phyloP scores from a whole-genome alignment of 2,888 invertebrate species.

The Aquatica leii region DNA sequence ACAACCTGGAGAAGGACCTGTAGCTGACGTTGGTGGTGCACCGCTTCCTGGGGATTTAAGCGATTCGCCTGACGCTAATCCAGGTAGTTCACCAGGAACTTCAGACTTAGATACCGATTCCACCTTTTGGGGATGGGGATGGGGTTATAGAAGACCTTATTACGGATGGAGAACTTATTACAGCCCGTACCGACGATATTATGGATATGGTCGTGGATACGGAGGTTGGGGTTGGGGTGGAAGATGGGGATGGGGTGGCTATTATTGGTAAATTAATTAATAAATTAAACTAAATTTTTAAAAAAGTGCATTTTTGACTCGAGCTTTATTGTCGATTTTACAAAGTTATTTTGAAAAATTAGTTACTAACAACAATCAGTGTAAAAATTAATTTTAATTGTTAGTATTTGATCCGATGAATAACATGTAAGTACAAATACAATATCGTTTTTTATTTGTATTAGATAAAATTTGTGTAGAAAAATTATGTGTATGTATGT shows the following conservation, averaged over 20 bases:
- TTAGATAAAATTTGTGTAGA: no score
- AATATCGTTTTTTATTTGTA: no score
- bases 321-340: slow-evolving; percentile 19
- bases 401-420: neutral
- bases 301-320: slow-evolving; percentile 25
- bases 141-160: slow-evolving; percentile 31
- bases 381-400: neutral
- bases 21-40: slow-evolving; percentile 9
- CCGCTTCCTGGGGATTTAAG: slow-evolving; percentile 18
- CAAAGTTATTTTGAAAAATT: neutral
- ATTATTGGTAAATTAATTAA: slow-evolving; percentile 28
- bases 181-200: slow-evolving; percentile 24
- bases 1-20: neutral
- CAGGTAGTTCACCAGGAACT: slow-evolving; percentile 16
- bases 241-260: slow-evolving; percentile 29
- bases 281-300: neutral
- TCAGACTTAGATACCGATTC: slow-evolving; percentile 39
- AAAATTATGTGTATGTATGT: no score
- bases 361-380: neutral
- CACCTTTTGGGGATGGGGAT: slow-evolving; percentile 34
- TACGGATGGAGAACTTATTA: slow-evolving; percentile 29
- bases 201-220: slow-evolving; percentile 3
- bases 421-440: neutral
- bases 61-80: slow-evolving; percentile 13
- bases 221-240: slow-evolving; percentile 22